Evolutionary conservation across 2,888 invertebrate genomes (phyloP).

Genomic region (Mythimna lalbum): DNA sequence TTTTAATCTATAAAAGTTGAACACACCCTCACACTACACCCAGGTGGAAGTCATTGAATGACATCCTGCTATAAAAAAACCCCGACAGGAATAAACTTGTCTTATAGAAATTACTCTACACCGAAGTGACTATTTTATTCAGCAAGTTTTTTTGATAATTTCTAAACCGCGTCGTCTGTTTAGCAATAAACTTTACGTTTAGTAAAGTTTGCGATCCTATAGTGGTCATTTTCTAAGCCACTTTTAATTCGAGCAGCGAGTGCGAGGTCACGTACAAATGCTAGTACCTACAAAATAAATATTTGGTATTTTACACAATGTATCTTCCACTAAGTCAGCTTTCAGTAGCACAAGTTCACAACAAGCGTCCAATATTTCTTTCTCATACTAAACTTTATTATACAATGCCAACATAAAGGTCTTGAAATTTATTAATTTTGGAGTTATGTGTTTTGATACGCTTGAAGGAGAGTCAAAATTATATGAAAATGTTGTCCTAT

Average conservation of each 20-base stretch:
- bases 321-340: not conserved
- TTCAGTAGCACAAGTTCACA: not conserved
- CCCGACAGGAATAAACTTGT: no score
- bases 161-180: not conserved
- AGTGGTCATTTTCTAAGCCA: not conserved
- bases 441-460: not conserved
- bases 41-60: no score
- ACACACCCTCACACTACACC: no score
- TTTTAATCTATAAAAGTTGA: no score
- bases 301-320: constrained; percentile 8
- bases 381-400: no score
- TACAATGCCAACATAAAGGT: no score
- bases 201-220: constrained; percentile 1
- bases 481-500: no score
- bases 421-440: no score
- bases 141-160: no score
- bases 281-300: not conserved
- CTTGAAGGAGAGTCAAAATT: not conserved
- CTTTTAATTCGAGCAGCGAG: not conserved
- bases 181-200: not conserved
- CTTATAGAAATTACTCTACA: no score
- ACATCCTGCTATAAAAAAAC: no score
- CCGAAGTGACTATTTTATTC: no score
- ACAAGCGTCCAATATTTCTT: not conserved
- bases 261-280: constrained; percentile 20